Conservation (phyloP, 2,113 vertebrate genomes). For the Pollimyrus isidori region DNA sequence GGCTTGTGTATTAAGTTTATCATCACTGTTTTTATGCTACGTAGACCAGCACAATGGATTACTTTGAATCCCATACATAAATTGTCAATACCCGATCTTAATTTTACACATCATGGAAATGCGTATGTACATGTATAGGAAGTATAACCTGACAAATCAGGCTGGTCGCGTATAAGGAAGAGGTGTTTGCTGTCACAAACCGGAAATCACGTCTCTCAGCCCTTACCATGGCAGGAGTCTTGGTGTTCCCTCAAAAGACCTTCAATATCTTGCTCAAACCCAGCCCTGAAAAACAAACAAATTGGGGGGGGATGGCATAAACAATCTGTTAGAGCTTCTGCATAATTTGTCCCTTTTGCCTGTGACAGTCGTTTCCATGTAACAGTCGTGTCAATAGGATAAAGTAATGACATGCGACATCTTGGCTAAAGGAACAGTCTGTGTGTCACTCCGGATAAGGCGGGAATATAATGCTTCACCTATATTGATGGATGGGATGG, state of each 20-base stretch:
- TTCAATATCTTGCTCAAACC: slow-evolving; percentile 67
- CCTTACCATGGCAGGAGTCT: slow-evolving; percentile 75
- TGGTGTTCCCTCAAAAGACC: slow-evolving; percentile 48
- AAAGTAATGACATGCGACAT: not conserved
- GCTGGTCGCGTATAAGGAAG: not conserved
- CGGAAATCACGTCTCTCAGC: not conserved
- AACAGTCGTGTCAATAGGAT: not conserved
- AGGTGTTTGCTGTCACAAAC: not conserved
- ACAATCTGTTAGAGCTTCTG: slow-evolving; percentile 28
- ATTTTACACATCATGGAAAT: not conserved
- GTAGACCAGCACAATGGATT: not conserved
- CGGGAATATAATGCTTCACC: slow-evolving; percentile 14
- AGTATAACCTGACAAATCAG: not conserved
- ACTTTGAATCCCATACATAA: not conserved
- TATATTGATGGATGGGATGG: not conserved
- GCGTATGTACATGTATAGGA: not conserved
- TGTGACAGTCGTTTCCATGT: not conserved
- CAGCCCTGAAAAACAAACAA: slow-evolving; percentile 49
- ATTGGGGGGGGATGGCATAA: not conserved
- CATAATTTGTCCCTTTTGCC: slow-evolving; percentile 25
- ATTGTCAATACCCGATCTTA: not conserved
- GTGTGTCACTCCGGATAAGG: slow-evolving; percentile 34
- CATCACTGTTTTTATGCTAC: not conserved
- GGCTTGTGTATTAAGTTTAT: not conserved
- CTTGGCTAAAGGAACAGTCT: not conserved